Base-by-base conservation (phyloP, 2,888 invertebrate species). In the Thalpophila matura region DNA sequence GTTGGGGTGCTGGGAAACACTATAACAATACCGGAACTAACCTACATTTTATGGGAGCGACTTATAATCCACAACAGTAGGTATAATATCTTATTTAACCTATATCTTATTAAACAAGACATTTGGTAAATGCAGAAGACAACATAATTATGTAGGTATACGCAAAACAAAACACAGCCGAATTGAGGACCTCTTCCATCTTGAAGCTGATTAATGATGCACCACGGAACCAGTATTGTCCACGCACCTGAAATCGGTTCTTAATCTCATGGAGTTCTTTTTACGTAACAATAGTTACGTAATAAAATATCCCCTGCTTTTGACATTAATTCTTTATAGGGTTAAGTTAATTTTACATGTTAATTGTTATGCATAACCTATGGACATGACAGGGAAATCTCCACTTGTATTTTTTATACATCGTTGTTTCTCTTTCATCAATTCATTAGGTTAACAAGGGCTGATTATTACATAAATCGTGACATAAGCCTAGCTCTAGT, bases 241-340 rank as follows among this genome's bases (percentile, higher is more conserved):
- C 29, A 49, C 43, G 22, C 29, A 29, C 18, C 29, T 31, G 35
- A 51, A 42, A 71, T 31, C 38, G 4, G 6, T 42, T 29, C 14
- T 31, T 56, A 56, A 70, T 33, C 50, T 26, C 9, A n/a, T 43
- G 3, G 40, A 22, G 51, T 70, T 49, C 53, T 49, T 37, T 24
- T 64, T 42, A 46, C 51, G 51, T 71, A 51, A 63, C 31, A 27
- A 46, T 7, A 18, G 9, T 55, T 20, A 50, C 18, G 45, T 56
- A 54, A 46, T 31, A 22, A 40, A 16, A 5, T 54, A 29, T 40
- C 7, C 27, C 5, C 47, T 69, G 68, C 22, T 43, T 47, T 53
- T 69, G 68, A 64, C 72, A 68, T 64, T 71, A 42, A 64, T 20
- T 37, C 42, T 62, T 46, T 40, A 6, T 6, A 54, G 37, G 22